Base-by-base conservation (phyloP, 2,888 invertebrate genomes). In the Megalurothrips usitatus region DNA sequence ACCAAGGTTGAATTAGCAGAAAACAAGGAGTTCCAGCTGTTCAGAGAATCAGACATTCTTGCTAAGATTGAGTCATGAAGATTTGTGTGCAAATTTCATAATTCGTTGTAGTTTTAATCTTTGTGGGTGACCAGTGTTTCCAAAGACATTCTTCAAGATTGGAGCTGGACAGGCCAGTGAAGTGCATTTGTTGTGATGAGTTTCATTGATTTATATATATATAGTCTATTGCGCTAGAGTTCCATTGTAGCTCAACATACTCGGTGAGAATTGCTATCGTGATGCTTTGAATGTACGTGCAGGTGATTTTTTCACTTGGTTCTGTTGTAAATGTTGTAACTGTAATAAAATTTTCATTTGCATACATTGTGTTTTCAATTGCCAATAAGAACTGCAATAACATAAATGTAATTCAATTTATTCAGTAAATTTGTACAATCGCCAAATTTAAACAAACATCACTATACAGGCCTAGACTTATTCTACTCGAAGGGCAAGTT, bases 31-130 rank as follows among this genome's bases (percentile, higher is more conserved):
- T 96, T 94, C 87, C 95, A 96, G 85, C 90, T 99, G 84, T 99
- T 96, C 92, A 91, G 96, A 87, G 99, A 99, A 89, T 90, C 94
- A 81, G 99, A 99, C 87, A 97, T 99, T 86, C 90, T 99, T 86
- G 99, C 98, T 82, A 98, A 98, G 89, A 90, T 96, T 85, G 93
- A 94, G 84, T 75, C 68, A 8, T 75, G 79, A 82, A 81, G 17
- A 23, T 12, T 12, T 12, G 12, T 75, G 26, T 26, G 12, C 23
- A 12, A 75, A 26, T 75, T 75, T 26, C 68, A 12, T 23, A 75
- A 26, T 26, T 75, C 68, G 23, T 75, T 26, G 68, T 75, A 75
- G 68, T 75, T 75, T 75, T 23, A 75, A 75, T 19, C n/a, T 75
- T 75, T 23, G 68, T 75, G 68, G 17, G 58, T 75, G 68, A 12